These are phyloP conservation scores for Channa argus DNA, from an alignment of 2,113 vertebrate species.

Conservation along the genomic window DNA sequence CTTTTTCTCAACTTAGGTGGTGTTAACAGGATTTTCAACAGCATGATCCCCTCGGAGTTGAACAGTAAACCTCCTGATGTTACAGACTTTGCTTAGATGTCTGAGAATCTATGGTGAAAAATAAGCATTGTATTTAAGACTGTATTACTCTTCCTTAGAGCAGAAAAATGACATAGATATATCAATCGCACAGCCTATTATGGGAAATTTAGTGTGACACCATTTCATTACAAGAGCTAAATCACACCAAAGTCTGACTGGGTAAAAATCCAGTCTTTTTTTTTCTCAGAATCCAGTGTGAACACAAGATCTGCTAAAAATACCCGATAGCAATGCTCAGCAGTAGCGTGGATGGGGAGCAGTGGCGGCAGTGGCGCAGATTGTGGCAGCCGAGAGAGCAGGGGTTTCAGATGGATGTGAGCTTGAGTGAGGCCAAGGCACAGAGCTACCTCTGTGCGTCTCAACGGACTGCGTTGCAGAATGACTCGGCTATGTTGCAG, in stretches of 20 bases:
- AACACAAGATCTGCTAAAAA: slow-evolving; percentile 78
- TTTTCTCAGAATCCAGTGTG: slow-evolving; percentile 62
- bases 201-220: slow-evolving; percentile 35
- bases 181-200: slow-evolving; percentile 22
- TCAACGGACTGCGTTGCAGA: slow-evolving; percentile 80
- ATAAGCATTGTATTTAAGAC: slow-evolving; percentile 30
- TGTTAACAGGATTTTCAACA: slow-evolving; percentile 65
- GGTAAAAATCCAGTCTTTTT: slow-evolving; percentile 44
- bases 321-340: slow-evolving; percentile 51
- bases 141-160: slow-evolving; percentile 17
- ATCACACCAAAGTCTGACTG: slow-evolving; percentile 58
- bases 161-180: slow-evolving; percentile 24
- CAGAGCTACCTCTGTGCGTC: slow-evolving; percentile 83
- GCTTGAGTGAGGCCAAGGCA: slow-evolving; percentile 77
- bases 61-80: slow-evolving; percentile 31
- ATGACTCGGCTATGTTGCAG: slow-evolving; percentile 82
- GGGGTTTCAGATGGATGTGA: slow-evolving; percentile 79
- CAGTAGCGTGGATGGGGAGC: slow-evolving; percentile 39
- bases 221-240: slow-evolving; percentile 44
- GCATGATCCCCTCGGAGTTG: slow-evolving; percentile 31
- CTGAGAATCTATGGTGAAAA: slow-evolving; percentile 24
- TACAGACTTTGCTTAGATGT: slow-evolving; percentile 31
- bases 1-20: slow-evolving; percentile 41
- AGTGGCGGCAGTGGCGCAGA: slow-evolving; percentile 48
- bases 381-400: slow-evolving; percentile 68